Evolutionary conservation across 2,797 vertebrate genomes (phyloP), one percentile per base, ranked within the genome.

Genomic region (Urophycis tenuis): DNA sequence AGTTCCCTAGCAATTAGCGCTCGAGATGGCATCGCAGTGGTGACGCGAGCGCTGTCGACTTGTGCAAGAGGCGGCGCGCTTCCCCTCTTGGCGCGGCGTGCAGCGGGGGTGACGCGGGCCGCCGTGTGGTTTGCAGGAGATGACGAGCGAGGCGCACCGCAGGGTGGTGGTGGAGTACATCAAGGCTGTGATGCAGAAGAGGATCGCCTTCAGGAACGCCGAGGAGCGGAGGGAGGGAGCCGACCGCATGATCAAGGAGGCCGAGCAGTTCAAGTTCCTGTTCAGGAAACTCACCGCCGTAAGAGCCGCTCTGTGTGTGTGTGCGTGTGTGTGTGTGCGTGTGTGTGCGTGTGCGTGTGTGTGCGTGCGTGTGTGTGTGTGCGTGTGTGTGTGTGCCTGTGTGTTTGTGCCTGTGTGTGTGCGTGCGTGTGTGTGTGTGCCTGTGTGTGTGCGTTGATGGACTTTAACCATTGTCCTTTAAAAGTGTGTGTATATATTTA

Each of bases 191-290:
- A 95, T 99, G 95, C 94, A 96, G 85, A 98, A 96, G 87, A 95
- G 96, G 32, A 96, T 98, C 81, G 94, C 95, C 41, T 99, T 99
- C 85, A 95, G 93, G 79, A 95, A 92, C 0, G 93, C 95, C 0
- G 98, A 99, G 3, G 98, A 99, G 88, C 93, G 97, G 86, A 95
- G 93, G 85, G 97, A 99, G 19, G 98, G 97, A 1, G 97, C 96
- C 0, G 98, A 99, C 79, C 92, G 93, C 89, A 98, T 99, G 96
- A 96, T 95, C 77, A 95, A 94, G 79, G 97, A 99, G 86, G 95
- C 96, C 0, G 94, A 97, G 6, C 96, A 98, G 88, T 96, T 99
- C 88, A 93, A 93, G 83, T 95, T 95, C 85, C 95, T 99, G 69
- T 99, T 99, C 85, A 93, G 91, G 78, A 98, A 96, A 81, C 93